Percentiles rank a stretch among this genome's conserved stretches.
phyloP scores from a whole-genome alignment of 2,888 invertebrate species.

The Sussaba pulchella region DNA sequence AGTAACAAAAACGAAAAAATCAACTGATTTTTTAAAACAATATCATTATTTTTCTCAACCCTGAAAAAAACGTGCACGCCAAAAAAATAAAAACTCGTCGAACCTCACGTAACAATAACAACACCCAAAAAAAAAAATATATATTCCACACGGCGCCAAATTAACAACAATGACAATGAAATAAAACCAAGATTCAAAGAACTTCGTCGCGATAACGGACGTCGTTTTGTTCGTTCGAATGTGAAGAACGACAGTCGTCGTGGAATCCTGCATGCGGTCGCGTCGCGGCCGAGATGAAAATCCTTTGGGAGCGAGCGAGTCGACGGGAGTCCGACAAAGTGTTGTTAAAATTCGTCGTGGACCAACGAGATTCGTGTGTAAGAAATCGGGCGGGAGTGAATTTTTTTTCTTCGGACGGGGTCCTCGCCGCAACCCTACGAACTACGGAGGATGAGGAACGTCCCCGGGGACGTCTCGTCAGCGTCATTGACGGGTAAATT shows the following conservation, averaged over 20 bases:
- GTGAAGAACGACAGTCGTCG: constrained; percentile 49
- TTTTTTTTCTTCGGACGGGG: constrained; percentile 40
- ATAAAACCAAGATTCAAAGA: constrained; percentile 1
- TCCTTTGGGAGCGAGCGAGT: constrained; percentile 34
- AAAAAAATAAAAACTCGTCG: background rate
- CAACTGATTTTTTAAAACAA: too few species aligned
- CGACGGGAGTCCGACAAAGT: constrained; percentile 77
- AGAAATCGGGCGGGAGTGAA: constrained; percentile 54
- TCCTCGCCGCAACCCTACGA: constrained; percentile 59
- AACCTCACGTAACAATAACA: background rate
- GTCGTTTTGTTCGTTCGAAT: background rate
- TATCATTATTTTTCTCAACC: too few species aligned
- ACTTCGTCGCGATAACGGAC: background rate
- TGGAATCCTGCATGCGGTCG: constrained; percentile 76
- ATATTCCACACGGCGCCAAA: too few species aligned
- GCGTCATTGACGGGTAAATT: constrained; percentile 60
- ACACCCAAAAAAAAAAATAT: background rate
- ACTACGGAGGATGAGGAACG: constrained; percentile 66
- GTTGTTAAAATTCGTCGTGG: too few species aligned
- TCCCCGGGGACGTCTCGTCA: constrained; percentile 66
- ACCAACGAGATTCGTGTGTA: constrained; percentile 77
- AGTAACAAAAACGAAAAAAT: too few species aligned
- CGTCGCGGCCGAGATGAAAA: background rate
- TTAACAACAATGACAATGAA: too few species aligned
- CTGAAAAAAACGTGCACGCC: background rate